A percentile compares a stretch with the other conserved stretches of the same genome.
These are phyloP conservation scores for Argopecten irradians DNA, from an alignment of 1,140 invertebrate species.

Conservation along the genomic window DNA sequence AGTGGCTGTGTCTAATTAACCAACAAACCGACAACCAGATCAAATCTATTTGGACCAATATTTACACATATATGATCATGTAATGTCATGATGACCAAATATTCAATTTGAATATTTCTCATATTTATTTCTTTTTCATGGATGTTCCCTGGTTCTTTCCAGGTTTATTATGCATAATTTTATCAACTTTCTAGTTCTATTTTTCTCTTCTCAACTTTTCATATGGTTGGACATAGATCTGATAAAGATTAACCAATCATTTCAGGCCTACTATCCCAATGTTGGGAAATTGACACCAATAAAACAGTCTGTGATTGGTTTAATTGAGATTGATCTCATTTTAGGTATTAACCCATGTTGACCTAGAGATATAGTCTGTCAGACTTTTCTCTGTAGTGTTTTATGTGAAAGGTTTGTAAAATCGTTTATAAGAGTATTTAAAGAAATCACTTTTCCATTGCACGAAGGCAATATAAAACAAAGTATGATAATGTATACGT, in stretches of 20 bases:
- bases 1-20: neutral
- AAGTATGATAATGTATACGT: neutral
- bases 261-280: neutral
- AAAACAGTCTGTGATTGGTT: conserved; percentile 6
- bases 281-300: neutral
- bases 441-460: neutral
- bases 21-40: neutral
- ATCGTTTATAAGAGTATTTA: neutral
- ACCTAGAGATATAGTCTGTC: neutral
- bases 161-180: conserved; percentile 17
- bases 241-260: neutral
- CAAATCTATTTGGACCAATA: neutral
- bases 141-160: neutral
- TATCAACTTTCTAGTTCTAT: neutral
- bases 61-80: neutral
- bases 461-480: neutral
- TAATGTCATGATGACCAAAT: neutral
- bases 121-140: neutral
- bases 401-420: neutral
- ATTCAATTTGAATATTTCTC: neutral
- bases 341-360: neutral
- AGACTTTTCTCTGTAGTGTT: neutral
- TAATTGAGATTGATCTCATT: neutral
- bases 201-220: neutral
- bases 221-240: neutral